A percentile compares a stretch with the other conserved stretches of the same genome.
Evolutionary conservation across 2,888 invertebrate genomes (phyloP).

Genomic region (Elegia similella): DNA sequence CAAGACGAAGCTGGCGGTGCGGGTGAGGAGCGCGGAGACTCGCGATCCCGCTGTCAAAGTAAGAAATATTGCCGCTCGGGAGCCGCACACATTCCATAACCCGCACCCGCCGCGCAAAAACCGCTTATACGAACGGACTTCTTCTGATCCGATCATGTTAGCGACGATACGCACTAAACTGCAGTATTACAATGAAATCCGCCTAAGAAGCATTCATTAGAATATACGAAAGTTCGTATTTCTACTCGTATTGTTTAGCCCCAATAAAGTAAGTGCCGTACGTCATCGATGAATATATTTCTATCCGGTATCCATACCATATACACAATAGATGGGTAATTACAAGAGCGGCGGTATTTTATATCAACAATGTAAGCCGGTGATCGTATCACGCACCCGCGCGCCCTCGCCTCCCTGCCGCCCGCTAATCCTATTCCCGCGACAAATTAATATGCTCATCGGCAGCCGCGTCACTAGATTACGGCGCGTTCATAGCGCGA

Average conservation of each 20-base stretch:
- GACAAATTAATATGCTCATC: conserved; percentile 81
- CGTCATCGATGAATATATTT: background rate
- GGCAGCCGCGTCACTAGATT: conserved; percentile 78
- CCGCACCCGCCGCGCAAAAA: conserved; percentile 43
- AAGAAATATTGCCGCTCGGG: conserved; percentile 66
- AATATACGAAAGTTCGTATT: background rate
- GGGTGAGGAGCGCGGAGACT: conserved; percentile 37
- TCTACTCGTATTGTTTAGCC: background rate
- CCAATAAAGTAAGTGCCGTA: background rate
- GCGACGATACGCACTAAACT: background rate
- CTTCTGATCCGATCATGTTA: conserved; percentile 21
- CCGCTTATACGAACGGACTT: conserved; percentile 37
- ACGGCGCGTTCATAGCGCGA: conserved; percentile 78
- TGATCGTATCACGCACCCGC: conserved; percentile 54
- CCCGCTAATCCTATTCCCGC: conserved; percentile 73
- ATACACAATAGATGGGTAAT: conserved; percentile 40
- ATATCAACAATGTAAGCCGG: conserved; percentile 50
- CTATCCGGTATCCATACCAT: conserved; percentile 4
- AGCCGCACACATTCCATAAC: conserved; percentile 43
- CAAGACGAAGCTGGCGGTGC: conserved; percentile 57
- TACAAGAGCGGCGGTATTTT: conserved; percentile 47
- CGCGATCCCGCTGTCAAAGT: conserved; percentile 65
- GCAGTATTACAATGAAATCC: conserved; percentile 4
- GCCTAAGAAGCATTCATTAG: conserved; percentile 18
- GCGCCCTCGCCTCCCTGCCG: conserved; percentile 34